phyloP scores from a whole-genome alignment of 2,113 vertebrate species.

The Orcinus orca region DNA sequence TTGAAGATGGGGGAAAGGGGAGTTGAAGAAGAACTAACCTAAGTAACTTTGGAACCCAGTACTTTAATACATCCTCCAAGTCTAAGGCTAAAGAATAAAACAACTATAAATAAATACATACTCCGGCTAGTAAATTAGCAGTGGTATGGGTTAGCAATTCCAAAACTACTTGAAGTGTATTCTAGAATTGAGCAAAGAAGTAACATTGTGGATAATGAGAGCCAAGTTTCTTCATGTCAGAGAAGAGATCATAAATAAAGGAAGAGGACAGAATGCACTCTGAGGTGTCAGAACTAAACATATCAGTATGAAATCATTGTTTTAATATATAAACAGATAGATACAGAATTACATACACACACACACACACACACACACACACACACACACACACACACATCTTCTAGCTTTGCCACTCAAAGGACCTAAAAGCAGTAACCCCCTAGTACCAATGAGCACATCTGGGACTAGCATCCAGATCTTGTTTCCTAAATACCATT shows the following conservation, averaged over 20 bases:
- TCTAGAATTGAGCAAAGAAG: background rate
- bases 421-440: background rate
- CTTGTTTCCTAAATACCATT: background rate
- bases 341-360: background rate
- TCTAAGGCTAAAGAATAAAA: background rate
- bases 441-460: no score
- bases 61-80: background rate
- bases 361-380: background rate
- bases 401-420: background rate
- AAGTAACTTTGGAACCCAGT: background rate
- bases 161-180: background rate
- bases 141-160: background rate
- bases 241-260: background rate
- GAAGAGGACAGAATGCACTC: background rate
- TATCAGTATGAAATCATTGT: background rate
- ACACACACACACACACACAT: background rate
- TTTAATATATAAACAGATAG: background rate
- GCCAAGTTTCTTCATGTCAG: background rate
- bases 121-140: background rate
- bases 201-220: background rate
- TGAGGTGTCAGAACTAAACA: background rate
- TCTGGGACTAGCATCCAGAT: background rate
- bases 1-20: background rate
- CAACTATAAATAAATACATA: background rate
- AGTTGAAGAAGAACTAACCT: background rate